Evolutionary conservation across 2,888 invertebrate species (phyloP), one percentile per base, ranked within the genome.

Genomic region (Dasysyrphus tricinctus): DNA sequence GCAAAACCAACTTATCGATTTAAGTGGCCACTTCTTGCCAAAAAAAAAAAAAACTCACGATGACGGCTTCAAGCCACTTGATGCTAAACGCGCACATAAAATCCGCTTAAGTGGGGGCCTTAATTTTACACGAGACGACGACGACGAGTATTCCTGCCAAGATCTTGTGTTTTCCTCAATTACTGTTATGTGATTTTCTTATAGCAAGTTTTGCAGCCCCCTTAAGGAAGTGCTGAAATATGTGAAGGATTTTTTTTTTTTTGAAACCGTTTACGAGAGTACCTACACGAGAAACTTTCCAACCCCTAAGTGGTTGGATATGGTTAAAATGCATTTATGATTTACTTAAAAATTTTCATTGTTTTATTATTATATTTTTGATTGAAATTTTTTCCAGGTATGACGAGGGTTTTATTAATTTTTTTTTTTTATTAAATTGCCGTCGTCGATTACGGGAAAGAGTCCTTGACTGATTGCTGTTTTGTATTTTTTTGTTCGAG

Each of bases 391-490:
- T 32, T 32, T 34, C 37, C 76, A 63, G 63, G 51, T 69, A 61
- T 39, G 56, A 65, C 32, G 59, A 44, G 73, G 51, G 14, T 12
- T 69, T 69, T 59, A 29, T 69, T 59, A 34, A 59, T 61, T 70
- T 56, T 51, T 70, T 34, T 70, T 63, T 70, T 37, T 56, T 73
- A 75, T 77, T 82, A 82, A 86, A 86, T 86, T 86, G 82, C 86
- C 86, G 47, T 86, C 57, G 86, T 86, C 86, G 82, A 86, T 86
- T 86, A 82, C 86, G 54, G 63, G 56, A 61, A 78, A 79, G 77
- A 49, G 82, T 72, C 59, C 86, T 86, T 82, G 75, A 86, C 86
- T 86, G 82, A 86, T 86, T 86, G 86, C 86, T 86, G 86, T 86
- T 82, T 86, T 86, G 78, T 86, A 65, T 77, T 78, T 70, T 76